phyloP scores from a whole-genome alignment of 2,113 vertebrate genomes.

The Triplophysa dalaica region DNA sequence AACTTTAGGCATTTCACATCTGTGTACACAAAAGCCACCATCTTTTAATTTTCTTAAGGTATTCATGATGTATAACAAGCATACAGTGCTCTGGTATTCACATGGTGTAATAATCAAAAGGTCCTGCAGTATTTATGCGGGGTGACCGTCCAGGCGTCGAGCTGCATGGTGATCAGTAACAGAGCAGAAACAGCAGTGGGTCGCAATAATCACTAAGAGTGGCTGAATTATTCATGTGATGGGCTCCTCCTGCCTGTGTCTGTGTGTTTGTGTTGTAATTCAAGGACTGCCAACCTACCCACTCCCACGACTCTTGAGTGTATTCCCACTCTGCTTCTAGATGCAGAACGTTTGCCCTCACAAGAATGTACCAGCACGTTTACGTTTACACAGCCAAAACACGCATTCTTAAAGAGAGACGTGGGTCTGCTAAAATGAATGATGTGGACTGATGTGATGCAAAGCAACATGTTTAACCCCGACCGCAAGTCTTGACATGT shows the following conservation, averaged over 20 bases:
- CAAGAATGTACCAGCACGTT: conserved; percentile 18
- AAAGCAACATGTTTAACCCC: neutral
- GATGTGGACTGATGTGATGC: conserved; percentile 16
- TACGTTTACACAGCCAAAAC: conserved; percentile 6
- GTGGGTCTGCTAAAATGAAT: conserved; percentile 7
- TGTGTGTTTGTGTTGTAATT: conserved; percentile 22
- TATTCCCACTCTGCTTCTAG: conserved; percentile 5
- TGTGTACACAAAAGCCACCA: neutral
- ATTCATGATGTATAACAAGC: conserved; percentile 3
- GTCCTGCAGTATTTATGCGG: neutral
- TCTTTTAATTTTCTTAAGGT: neutral
- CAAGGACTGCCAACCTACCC: conserved; percentile 24
- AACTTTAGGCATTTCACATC: no score
- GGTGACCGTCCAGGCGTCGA: neutral
- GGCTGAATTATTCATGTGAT: conserved; percentile 45
- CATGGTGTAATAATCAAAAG: neutral
- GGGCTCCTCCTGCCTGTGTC: conserved; percentile 1
- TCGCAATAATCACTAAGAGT: conserved; percentile 11
- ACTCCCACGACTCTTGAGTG: conserved; percentile 23
- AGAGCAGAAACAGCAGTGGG: conserved; percentile 9
- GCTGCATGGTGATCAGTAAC: conserved; percentile 29
- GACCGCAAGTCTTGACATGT: conserved; percentile 29
- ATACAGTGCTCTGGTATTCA: conserved; percentile 1
- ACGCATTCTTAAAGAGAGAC: neutral
- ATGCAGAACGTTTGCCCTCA: neutral